These are phyloP conservation scores for Solen grandis DNA, from an alignment of 1,140 invertebrate species.

Conservation along the genomic window DNA sequence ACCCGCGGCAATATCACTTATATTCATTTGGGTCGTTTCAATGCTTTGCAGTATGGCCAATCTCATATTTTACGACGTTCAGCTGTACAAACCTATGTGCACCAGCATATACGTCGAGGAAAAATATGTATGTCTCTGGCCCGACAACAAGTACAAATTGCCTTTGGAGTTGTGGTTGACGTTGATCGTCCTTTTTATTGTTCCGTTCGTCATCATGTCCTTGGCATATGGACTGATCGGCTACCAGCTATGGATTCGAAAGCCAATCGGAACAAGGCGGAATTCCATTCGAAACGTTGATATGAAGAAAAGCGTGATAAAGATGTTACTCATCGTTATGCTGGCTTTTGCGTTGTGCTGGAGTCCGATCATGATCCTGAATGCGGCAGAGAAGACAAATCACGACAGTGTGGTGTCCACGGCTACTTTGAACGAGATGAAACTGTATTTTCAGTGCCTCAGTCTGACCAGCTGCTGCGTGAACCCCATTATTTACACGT, in stretches of 20 bases:
- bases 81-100: constrained; percentile 23
- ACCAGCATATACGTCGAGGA: neutral
- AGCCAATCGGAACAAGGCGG: constrained; percentile 38
- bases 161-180: constrained; percentile 62
- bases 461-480: constrained; percentile 88
- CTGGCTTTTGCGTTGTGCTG: constrained; percentile 70
- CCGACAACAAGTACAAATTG: constrained; percentile 47
- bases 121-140: constrained; percentile 45
- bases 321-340: constrained; percentile 74
- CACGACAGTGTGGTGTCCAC: constrained; percentile 12
- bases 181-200: constrained; percentile 57
- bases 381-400: constrained; percentile 28
- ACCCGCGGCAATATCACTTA: constrained; percentile 91
- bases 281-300: constrained; percentile 45
- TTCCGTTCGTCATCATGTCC: constrained; percentile 61
- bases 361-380: constrained; percentile 51
- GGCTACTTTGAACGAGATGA: constrained; percentile 25
- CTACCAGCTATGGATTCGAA: constrained; percentile 62
- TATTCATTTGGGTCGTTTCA: constrained; percentile 93
- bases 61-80: constrained; percentile 56
- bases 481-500: constrained; percentile 93
- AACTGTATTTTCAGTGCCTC: constrained; percentile 80
- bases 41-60: constrained; percentile 83
- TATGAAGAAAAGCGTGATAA: constrained; percentile 69
- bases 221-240: constrained; percentile 66